Percentiles rank a stretch among this genome's conserved stretches.
Conservation (phyloP, 2,888 invertebrate species). For the Torymus aiolomorphi region DNA sequence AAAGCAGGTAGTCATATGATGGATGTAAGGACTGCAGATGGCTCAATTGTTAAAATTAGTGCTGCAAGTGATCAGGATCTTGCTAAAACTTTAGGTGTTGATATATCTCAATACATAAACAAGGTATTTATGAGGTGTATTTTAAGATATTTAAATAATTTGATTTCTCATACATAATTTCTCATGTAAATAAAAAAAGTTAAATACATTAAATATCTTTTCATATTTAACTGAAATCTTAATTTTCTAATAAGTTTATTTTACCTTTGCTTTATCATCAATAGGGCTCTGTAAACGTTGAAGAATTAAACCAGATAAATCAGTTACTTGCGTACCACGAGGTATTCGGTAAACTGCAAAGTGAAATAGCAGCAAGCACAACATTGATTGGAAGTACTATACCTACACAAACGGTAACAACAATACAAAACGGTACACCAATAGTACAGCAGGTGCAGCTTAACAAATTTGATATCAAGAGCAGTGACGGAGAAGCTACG, state of each 20-base stretch:
- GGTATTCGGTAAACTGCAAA: slow-evolving; percentile 85
- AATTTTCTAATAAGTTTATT: neutral
- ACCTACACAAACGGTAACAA: slow-evolving; percentile 74
- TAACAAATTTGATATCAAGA: slow-evolving; percentile 74
- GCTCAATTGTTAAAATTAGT: slow-evolving; percentile 85
- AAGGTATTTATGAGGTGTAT: slow-evolving; percentile 76
- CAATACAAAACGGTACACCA: slow-evolving; percentile 73
- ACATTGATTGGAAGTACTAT: slow-evolving; percentile 72
- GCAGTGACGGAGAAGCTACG: slow-evolving; percentile 72
- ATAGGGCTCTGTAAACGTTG: slow-evolving; percentile 80
- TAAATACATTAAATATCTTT: too few species aligned
- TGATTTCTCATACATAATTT: too few species aligned
- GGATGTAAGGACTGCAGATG: slow-evolving; percentile 82
- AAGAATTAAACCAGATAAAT: slow-evolving; percentile 90
- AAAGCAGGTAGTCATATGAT: slow-evolving; percentile 77
- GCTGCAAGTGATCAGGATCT: slow-evolving; percentile 81
- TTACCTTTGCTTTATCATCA: slow-evolving; percentile 25
- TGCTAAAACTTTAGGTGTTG: slow-evolving; percentile 80
- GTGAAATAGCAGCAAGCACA: slow-evolving; percentile 77
- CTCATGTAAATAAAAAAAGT: too few species aligned
- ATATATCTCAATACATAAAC: slow-evolving; percentile 89
- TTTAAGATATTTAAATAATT: too few species aligned
- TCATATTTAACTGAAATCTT: too few species aligned
- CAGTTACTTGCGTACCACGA: slow-evolving; percentile 91
- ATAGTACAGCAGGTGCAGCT: slow-evolving; percentile 73